A percentile compares a stretch with the other conserved stretches of the same genome.
Conservation (phyloP, 2,113 vertebrate species). For the Mustela lutreola region DNA sequence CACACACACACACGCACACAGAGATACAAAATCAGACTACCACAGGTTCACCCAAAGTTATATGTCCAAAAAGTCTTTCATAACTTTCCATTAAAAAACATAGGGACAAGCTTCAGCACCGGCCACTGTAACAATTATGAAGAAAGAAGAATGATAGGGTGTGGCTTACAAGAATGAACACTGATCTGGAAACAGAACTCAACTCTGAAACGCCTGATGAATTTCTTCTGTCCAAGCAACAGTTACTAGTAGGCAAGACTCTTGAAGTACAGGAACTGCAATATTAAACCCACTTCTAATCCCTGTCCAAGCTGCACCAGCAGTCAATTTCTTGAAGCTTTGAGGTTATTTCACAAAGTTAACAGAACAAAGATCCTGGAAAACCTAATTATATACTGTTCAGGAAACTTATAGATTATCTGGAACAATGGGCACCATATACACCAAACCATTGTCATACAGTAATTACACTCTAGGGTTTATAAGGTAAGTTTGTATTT, state of each 20-base stretch:
- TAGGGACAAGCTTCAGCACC: neutral
- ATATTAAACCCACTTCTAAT: neutral
- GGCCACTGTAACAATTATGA: neutral
- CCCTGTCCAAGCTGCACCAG: neutral
- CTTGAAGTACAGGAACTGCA: neutral
- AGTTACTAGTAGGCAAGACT: neutral
- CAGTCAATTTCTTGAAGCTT: neutral
- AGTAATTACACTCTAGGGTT: slow-evolving; percentile 40
- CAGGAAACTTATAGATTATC: slow-evolving; percentile 13
- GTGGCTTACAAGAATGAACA: slow-evolving; percentile 32
- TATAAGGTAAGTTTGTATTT: slow-evolving; percentile 62
- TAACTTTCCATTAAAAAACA: neutral
- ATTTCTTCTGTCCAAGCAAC: neutral
- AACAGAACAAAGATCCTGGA: slow-evolving; percentile 38
- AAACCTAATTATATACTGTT: slow-evolving; percentile 45
- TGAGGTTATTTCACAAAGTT: slow-evolving; percentile 36
- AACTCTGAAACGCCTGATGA: neutral
- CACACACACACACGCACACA: neutral
- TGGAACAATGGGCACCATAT: neutral
- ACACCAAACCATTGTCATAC: slow-evolving; percentile 37
- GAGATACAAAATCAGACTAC: neutral
- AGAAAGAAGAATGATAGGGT: slow-evolving; percentile 16
- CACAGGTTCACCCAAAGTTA: neutral
- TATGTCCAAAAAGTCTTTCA: neutral
- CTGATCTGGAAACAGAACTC: neutral